Evolutionary conservation across 2,113 vertebrate genomes (phyloP), one percentile per base, ranked within the genome.

Genomic region (Meleagris gallopavo): DNA sequence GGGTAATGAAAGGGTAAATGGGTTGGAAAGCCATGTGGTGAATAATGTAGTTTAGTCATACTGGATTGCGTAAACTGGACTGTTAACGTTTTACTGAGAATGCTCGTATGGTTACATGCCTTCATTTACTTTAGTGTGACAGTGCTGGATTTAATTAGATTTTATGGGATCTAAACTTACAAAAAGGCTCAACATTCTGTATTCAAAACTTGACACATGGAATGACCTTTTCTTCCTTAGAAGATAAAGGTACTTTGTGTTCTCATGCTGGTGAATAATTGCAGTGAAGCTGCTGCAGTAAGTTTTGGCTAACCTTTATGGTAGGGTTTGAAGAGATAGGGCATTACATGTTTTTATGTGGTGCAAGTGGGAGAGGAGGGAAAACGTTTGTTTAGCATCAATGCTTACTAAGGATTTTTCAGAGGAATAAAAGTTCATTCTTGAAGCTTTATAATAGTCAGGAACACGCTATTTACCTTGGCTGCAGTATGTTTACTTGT

Each of bases 101-200:
- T 86, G 84, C 84, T 96, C 83, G 10, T 40, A 65, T 52, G 72
- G 62, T 83, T 89, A 62, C 90, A 73, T 92, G 91, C 76, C 86
- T 94, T 65, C 48, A 0, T 94, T 87, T 92, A 54, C 74, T 84
- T 94, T 85, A 89, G 46, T 95, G 77, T 91, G 86, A 92, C 94
- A 91, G 34, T 83, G 75, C 84, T 94, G 88, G 84, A 69, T 96
- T 95, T 97, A 95, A 95, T 97, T 97, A 96, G 88, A 93, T 97
- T 96, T 96, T 97, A 95, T 91, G 90, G 86, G 65, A 91, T 88
- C 84, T 94, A 94, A 81, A 81, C 90, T 94, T 88, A 92, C 61
- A 94, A 69, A 95, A 93, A 94, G 46, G 92, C 93, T 95, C 91
- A 92, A 94, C 92, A 77, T 93, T 89, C 94, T 83, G 64, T 55